phyloP scores from a whole-genome alignment of 2,797 vertebrate species.

The Helarctos malayanus region DNA sequence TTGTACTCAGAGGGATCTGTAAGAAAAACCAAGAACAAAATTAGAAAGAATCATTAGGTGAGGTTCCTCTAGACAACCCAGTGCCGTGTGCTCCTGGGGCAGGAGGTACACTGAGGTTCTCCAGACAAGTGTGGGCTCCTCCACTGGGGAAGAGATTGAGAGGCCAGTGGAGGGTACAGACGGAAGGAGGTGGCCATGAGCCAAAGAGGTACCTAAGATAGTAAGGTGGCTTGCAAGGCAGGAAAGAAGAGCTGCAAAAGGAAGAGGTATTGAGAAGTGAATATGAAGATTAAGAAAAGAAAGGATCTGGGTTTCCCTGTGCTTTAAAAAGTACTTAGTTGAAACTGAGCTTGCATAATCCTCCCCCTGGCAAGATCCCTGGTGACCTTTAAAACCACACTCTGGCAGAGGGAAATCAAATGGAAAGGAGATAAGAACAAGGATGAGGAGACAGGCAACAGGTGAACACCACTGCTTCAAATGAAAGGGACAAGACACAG shows the following conservation, averaged over 20 bases:
- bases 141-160: not conserved
- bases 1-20: not conserved
- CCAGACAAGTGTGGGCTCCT: not conserved
- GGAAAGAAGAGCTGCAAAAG: not conserved
- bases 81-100: not conserved
- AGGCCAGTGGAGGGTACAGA: not conserved
- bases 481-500: not conserved
- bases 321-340: not conserved
- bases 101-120: not conserved
- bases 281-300: not conserved
- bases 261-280: not conserved
- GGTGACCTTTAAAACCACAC: not conserved
- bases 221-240: not conserved
- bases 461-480: not conserved
- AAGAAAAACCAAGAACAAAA: not conserved
- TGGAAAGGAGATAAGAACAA: not conserved
- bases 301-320: not conserved
- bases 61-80: not conserved
- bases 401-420: not conserved
- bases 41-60: not conserved
- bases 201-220: not conserved
- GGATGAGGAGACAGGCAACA: not conserved
- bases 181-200: not conserved
- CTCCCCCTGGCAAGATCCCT: not conserved
- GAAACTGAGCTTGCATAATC: not conserved